Conservation (phyloP, 2,113 vertebrate genomes). For the Brienomyrus longianalis region DNA sequence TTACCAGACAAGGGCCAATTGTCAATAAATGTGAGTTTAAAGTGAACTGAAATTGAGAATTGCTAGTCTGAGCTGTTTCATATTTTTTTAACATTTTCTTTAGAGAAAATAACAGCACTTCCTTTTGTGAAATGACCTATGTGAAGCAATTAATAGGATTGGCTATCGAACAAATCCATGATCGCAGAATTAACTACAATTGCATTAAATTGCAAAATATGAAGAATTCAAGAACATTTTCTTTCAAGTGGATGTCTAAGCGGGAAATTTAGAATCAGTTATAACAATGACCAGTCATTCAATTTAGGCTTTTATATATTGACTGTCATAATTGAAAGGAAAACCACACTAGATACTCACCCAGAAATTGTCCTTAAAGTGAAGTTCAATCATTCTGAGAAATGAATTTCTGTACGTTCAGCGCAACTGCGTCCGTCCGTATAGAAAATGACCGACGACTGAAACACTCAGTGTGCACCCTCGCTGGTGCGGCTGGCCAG, state of each 20-base stretch:
- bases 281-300: not conserved
- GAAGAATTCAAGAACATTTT: not conserved
- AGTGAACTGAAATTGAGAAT: not conserved
- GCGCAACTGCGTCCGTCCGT: not conserved
- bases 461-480: not conserved
- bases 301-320: not conserved
- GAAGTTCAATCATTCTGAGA: conserved; percentile 66
- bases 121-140: not conserved
- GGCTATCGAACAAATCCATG: not conserved
- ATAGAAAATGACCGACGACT: not conserved
- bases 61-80: not conserved
- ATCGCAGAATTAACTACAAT: not conserved
- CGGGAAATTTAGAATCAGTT: not conserved
- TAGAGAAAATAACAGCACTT: not conserved
- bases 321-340: not conserved
- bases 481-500: not conserved
- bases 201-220: not conserved
- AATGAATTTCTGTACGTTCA: no score
- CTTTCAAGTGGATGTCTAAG: not conserved
- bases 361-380: conserved; percentile 86
- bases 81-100: not conserved
- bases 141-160: not conserved
- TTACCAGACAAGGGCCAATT: not conserved
- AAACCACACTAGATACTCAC: conserved; percentile 47
- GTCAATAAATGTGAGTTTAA: not conserved